Base-by-base conservation (phyloP, 2,888 invertebrate species). In the Drosophila dives region DNA sequence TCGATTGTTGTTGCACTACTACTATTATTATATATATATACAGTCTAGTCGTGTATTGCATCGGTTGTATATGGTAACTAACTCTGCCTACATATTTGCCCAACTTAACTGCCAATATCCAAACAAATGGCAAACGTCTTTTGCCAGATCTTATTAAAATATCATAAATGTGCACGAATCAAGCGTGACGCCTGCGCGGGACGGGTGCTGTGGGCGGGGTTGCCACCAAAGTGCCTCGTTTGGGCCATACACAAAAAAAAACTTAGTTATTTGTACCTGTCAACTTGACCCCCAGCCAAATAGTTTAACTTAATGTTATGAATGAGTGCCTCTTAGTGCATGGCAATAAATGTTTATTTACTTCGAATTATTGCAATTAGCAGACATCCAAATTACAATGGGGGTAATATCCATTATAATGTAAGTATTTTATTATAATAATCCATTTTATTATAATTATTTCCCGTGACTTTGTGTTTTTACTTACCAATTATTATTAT, bases 131-230 rank as follows among this genome's bases (percentile, higher is more conserved):
- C 89, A 71, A 58, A 54, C 45, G 36, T 66, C 65, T 49, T 53
- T 59, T 60, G 38, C 51, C 89, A 80, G 80, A 85, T 91, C 86
- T 89, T 91, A 91, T 90, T 91, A 90, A 90, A 90, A 91, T 90
- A 91, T 91, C 85, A 91, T 86, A 90, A 78, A 86, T 80, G 80
- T 62, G 64, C 88, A 83, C 78, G 81, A 87, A 90, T 81, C 76
- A 75, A 72, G 88, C 88, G 75, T 78, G 72, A 64, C 69, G 74
- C 60, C 62, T 55, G 20, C 42, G 36, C 40, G 10, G 23, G 29
- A 26, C n/a, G 34, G 34, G n/a, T 36, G 29, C 10, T 11, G 23
- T 2, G 26, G 49, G n/a, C n/a, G 26, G 45, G 10, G 56, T n/a
- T 23, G 33, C 36, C 17, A 40, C 20, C 23, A 45, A 51, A 48